phyloP scores from a whole-genome alignment of 1,140 invertebrate genomes.

The Drosophila sproati region DNA sequence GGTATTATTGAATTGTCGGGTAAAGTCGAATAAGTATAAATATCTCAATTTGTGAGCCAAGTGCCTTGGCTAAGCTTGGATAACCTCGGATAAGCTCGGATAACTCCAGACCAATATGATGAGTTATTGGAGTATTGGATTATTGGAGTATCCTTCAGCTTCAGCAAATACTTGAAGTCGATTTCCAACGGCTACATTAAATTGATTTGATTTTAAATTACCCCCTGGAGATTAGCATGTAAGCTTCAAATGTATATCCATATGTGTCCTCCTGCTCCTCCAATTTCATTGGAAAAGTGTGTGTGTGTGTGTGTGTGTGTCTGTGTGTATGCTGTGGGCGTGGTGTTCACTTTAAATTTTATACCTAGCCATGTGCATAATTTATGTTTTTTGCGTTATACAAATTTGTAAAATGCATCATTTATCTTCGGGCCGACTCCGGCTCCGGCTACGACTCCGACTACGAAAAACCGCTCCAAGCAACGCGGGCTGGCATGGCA shows the following conservation, averaged over 20 bases:
- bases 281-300: background rate
- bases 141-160: background rate
- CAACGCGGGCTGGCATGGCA: background rate
- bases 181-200: background rate
- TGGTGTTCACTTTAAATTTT: slow-evolving; percentile 45
- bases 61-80: background rate
- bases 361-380: slow-evolving; percentile 56
- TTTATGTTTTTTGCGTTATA: slow-evolving; percentile 77
- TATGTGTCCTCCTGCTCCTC: slow-evolving; percentile 15
- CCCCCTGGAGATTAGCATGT: slow-evolving; percentile 2
- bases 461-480: slow-evolving; percentile 19
- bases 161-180: background rate
- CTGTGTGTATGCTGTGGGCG: slow-evolving; percentile 28
- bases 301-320: slow-evolving; percentile 7
- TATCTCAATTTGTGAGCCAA: too few species aligned
- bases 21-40: background rate
- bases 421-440: slow-evolving; percentile 64
- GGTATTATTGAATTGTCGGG: background rate
- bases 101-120: background rate
- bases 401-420: slow-evolving; percentile 79
- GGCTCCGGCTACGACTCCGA: slow-evolving; percentile 21
- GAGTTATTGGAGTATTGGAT: too few species aligned
- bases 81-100: background rate
- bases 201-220: slow-evolving; percentile 23
- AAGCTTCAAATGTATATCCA: background rate